Evolutionary conservation across 2,888 invertebrate species (phyloP).

Genomic region (Bibio marci): DNA sequence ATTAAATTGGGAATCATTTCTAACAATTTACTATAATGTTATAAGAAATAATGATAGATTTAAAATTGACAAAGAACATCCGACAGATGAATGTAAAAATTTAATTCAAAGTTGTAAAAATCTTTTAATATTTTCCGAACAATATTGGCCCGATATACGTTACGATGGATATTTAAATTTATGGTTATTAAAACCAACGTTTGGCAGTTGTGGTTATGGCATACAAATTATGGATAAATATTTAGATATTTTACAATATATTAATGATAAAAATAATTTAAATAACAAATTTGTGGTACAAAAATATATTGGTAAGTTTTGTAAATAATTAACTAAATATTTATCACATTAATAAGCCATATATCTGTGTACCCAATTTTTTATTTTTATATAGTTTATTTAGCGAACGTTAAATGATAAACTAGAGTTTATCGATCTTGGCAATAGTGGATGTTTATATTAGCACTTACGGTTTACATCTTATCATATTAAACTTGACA

Average conservation of each 20-base stretch:
- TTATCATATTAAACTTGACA: too few relatives aligned
- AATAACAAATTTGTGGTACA: constrained; percentile 63
- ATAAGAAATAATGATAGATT: constrained; percentile 41
- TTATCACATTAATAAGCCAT: too few relatives aligned
- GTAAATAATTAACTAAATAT: too few relatives aligned
- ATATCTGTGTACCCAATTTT: too few relatives aligned
- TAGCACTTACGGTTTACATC: too few relatives aligned
- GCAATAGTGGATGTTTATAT: too few relatives aligned
- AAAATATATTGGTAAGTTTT: constrained; percentile 86
- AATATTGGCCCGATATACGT: constrained; percentile 41
- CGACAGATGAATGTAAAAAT: constrained; percentile 23
- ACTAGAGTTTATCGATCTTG: too few relatives aligned
- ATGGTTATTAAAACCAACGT: constrained; percentile 81
- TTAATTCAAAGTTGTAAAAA: constrained; percentile 30
- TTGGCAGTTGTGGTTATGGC: constrained; percentile 66
- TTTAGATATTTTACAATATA: constrained; percentile 51
- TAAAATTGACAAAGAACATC: constrained; percentile 25
- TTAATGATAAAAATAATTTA: constrained; percentile 36
- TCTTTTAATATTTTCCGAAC: constrained; percentile 39
- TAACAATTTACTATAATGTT: constrained; percentile 46
- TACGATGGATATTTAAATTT: constrained; percentile 69
- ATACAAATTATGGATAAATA: constrained; percentile 58
- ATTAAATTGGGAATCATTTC: constrained; percentile 50
- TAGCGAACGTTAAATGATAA: too few relatives aligned
- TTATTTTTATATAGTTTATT: too few relatives aligned